Conservation (phyloP, 2,888 invertebrate species). For the Balanococcus diminutus region DNA sequence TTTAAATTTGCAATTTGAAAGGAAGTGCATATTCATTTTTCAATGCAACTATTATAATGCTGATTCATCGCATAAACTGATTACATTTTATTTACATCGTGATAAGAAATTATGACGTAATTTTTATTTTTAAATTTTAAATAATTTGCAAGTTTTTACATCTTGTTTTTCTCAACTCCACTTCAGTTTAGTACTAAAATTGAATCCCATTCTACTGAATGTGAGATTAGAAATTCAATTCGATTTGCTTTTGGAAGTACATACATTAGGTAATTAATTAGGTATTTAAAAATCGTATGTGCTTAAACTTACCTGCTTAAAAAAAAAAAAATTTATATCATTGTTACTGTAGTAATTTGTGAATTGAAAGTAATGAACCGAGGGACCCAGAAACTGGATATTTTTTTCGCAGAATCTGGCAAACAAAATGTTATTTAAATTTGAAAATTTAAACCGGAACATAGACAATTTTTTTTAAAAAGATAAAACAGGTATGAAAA, state of each 20-base stretch:
- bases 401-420: background rate
- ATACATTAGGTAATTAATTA: too few relatives aligned
- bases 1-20: background rate
- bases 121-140: background rate
- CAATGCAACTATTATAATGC: too few relatives aligned
- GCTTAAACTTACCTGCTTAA: too few relatives aligned
- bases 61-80: background rate
- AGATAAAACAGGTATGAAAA: background rate
- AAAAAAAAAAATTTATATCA: too few relatives aligned
- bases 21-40: too few relatives aligned
- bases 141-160: background rate
- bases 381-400: background rate
- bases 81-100: background rate
- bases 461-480: background rate
- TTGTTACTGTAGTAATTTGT: too few relatives aligned
- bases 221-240: too few relatives aligned
- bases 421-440: background rate
- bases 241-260: too few relatives aligned
- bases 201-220: background rate
- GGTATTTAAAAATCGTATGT: too few relatives aligned
- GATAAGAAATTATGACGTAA: background rate
- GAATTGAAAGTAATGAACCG: background rate
- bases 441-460: slow-evolving; percentile 19
- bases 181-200: background rate
- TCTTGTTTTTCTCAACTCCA: background rate